Evolutionary conservation across 2,113 vertebrate species (phyloP), one percentile per base, ranked within the genome.

Genomic region (Cnemophilus loriae): DNA sequence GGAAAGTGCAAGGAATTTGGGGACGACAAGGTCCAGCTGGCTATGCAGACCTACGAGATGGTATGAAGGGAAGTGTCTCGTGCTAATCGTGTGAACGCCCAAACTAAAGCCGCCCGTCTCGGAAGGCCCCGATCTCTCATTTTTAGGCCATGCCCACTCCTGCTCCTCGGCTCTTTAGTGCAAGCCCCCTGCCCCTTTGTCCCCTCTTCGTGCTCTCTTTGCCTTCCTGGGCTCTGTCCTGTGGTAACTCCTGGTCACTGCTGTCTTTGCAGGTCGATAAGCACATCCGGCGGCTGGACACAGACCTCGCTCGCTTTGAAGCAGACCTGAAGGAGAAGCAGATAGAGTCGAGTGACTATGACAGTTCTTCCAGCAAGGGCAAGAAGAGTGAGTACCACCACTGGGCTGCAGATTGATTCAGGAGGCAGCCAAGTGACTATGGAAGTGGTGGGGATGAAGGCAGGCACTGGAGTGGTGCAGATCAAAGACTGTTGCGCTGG

Each of bases 21-120:
- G 24, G 99, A 99, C 35, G 99, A 99, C 96, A 99, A 99, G 95
- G 99, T 99, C 83, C 99, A 99, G 95, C 98, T 99, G 92, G 99
- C 99, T 79, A 99, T 99, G 99, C 99, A 99, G 98, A 99, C 99
- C 63, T 99, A 99, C 55, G 99, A 99, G 94, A 99, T 99, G 99
- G 99, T 99, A 97, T 95, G 98, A 94, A 95, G 93, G 89, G 84
- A 95, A 86, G 74, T 87, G 73, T 53, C 87, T 47, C 3, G 24
- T 65, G 76, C 33, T 87, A 75, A 9, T 24, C 3, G 0, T 30
- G 35, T 60, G 87, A 89, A 53, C 13, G 13, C 41, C 53, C 16
- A 0, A 65, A 39, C 39, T 55, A 55, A 67, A 30, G 47, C 44
- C 6, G 7, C 24, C n/a, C 20, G 0, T n/a, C 32, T 24, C 6